Percentiles rank a stretch among this genome's conserved stretches.
phyloP scores from a whole-genome alignment of 1,140 invertebrate species.

The Neomicropteryx cornuta region DNA sequence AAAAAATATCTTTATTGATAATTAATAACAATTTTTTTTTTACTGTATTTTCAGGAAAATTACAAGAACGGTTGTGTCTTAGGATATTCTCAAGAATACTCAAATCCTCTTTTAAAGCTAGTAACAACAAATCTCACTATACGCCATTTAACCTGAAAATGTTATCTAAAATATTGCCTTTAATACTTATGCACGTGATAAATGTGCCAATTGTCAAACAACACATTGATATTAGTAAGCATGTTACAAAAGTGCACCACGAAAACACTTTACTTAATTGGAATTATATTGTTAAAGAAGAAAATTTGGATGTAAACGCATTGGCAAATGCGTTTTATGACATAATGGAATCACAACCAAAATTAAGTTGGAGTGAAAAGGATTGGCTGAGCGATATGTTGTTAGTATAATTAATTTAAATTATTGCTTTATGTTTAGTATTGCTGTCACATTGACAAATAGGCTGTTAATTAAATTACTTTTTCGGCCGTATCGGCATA shows the following conservation, averaged over 20 bases:
- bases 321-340: constrained; percentile 14
- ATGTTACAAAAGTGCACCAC: constrained; percentile 6
- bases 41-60: no score
- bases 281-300: constrained; percentile 11
- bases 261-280: constrained; percentile 9
- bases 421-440: no score
- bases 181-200: constrained; percentile 10
- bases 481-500: no score
- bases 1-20: no score
- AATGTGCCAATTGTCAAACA: constrained; percentile 9
- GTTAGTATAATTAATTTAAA: no score
- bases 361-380: constrained; percentile 13
- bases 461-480: no score
- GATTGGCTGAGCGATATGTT: constrained; percentile 14
- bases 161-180: constrained; percentile 9
- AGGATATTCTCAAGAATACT: no score
- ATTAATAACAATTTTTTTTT: no score
- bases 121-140: constrained; percentile 5
- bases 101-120: no score
- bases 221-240: constrained; percentile 6
- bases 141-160: constrained; percentile 5
- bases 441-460: no score
- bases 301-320: constrained; percentile 9
- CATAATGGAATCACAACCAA: constrained; percentile 5
- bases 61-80: no score